Conservation (phyloP, 2,113 vertebrate genomes). For the Eolophus roseicapilla region DNA sequence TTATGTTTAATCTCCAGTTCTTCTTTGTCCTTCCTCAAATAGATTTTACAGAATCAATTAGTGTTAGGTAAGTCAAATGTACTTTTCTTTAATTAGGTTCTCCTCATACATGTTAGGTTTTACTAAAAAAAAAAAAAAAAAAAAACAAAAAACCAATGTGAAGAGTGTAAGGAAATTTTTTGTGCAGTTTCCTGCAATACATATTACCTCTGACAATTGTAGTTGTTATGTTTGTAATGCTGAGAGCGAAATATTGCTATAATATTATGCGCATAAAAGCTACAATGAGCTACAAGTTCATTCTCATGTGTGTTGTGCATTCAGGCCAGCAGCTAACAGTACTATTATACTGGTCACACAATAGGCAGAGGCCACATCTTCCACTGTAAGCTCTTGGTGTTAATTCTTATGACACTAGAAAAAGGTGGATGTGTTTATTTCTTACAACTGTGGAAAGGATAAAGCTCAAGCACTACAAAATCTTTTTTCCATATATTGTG, state of each 20-base stretch:
- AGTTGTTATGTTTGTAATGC: not conserved
- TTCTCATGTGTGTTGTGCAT: not conserved
- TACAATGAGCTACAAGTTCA: not conserved
- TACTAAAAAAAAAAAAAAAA: not conserved
- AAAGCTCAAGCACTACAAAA: not conserved
- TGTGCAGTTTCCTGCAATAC: not conserved
- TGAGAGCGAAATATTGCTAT: not conserved
- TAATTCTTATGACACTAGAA: not conserved
- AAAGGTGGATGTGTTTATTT: not conserved
- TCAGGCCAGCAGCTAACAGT: not conserved
- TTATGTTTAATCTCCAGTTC: not conserved
- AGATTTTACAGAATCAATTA: not conserved
- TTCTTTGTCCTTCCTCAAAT: not conserved
- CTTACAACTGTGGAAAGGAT: not conserved
- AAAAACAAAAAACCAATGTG: not conserved
- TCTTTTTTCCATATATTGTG: not conserved
- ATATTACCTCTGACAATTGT: not conserved
- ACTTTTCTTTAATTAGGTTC: not conserved
- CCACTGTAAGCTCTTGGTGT: not conserved
- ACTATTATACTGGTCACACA: fast-evolving
- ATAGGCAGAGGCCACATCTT: not conserved
- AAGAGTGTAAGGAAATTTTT: not conserved
- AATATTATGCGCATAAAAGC: not conserved
- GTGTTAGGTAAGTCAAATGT: not conserved
- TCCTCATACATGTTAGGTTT: not conserved